Conservation (phyloP, 2,888 invertebrate genomes). For the Leptopilina drosophilae region DNA sequence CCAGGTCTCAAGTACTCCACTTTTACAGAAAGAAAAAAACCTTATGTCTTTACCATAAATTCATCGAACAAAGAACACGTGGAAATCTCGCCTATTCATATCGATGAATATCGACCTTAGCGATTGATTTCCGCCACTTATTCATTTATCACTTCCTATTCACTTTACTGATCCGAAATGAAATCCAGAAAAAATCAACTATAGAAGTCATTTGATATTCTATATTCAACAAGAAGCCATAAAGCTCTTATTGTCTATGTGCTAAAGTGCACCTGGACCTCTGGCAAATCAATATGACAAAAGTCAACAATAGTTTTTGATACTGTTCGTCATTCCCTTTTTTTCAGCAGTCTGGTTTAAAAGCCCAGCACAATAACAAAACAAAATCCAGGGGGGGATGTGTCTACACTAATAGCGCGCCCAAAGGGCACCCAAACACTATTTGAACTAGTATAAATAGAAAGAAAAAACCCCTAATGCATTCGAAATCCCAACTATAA, state of each 20-base stretch:
- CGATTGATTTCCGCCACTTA: not conserved
- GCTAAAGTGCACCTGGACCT: constrained; percentile 20
- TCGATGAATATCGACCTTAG: too few species aligned
- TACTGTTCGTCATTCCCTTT: constrained; percentile 12
- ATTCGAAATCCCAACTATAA: too few species aligned
- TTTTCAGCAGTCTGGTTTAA: not conserved
- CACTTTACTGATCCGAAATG: not conserved
- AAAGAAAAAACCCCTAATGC: not conserved
- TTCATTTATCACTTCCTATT: not conserved
- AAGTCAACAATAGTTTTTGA: constrained; percentile 8
- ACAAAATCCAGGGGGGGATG: not conserved
- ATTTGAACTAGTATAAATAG: not conserved
- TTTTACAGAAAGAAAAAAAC: too few species aligned
- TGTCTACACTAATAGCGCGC: not conserved
- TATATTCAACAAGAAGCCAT: not conserved
- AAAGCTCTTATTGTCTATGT: constrained; percentile 4
- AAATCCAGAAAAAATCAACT: constrained; percentile 4
- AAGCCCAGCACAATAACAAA: not conserved
- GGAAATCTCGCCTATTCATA: not conserved
- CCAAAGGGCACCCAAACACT: not conserved
- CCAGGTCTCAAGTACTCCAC: not conserved
- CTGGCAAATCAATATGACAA: constrained; percentile 4
- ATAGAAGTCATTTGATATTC: constrained; percentile 14
- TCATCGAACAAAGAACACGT: too few species aligned
- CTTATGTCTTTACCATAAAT: too few species aligned